Conservation (phyloP, 2,113 vertebrate species). For the Coryphaenoides rupestris region DNA sequence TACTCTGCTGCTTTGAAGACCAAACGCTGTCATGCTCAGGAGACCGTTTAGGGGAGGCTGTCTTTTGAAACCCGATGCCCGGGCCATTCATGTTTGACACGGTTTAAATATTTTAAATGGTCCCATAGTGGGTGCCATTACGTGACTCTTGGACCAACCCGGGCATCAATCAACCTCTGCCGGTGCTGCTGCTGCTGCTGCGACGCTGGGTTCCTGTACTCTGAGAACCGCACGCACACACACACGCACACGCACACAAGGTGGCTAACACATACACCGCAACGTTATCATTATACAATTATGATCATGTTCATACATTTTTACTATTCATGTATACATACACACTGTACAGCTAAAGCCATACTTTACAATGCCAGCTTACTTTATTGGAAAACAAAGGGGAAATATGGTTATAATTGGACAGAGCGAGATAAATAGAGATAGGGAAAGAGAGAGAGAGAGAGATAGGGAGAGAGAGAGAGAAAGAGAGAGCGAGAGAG, state of each 20-base stretch:
- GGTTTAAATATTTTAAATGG: constrained; percentile 76
- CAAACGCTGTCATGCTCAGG: constrained; percentile 35
- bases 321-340: background rate
- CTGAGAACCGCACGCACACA: background rate
- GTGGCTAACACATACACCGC: no score
- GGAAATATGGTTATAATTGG: no score
- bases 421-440: no score
- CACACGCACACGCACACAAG: background rate
- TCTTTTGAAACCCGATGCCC: constrained; percentile 66
- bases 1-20: constrained; percentile 30
- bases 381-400: no score
- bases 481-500: no score
- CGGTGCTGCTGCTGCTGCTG: constrained; percentile 15
- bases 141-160: constrained; percentile 65
- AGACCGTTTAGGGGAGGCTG: constrained; percentile 32
- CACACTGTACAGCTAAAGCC: background rate
- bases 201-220: background rate
- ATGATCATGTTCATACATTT: no score
- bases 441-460: no score
- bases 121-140: constrained; percentile 63
- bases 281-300: no score
- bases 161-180: constrained; percentile 48
- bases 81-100: constrained; percentile 53
- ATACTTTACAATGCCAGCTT: no score
- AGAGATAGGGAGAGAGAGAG: no score